phyloP scores from a whole-genome alignment of 1,140 invertebrate species.

The Dendrolimus kikuchii region DNA sequence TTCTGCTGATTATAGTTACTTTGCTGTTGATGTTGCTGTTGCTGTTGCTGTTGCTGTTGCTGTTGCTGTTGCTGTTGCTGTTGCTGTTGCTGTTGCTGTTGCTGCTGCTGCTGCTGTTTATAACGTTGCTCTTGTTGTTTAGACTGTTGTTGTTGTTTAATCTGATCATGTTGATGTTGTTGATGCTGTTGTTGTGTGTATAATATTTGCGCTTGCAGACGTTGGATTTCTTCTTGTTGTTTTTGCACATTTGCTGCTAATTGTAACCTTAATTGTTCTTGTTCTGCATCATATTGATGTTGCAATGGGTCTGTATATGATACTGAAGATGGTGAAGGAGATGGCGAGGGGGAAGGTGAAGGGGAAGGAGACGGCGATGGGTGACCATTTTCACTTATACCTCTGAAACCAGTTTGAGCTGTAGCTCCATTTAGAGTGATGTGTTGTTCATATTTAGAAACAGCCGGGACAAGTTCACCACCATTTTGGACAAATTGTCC shows the following conservation, averaged over 20 bases:
- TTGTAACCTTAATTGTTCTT: constrained; percentile 67
- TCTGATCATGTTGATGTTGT: constrained; percentile 36
- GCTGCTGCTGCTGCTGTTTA: constrained; percentile 27
- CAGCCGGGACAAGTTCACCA: constrained; percentile 80
- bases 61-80: constrained; percentile 62
- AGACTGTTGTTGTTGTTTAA: constrained; percentile 21
- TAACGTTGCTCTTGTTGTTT: constrained; percentile 33
- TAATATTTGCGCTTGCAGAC: constrained; percentile 53
- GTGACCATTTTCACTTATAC: constrained; percentile 33
- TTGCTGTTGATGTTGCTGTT: constrained; percentile 41
- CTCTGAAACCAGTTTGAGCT: constrained; percentile 31
- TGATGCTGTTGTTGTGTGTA: constrained; percentile 43
- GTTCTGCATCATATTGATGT: constrained; percentile 57
- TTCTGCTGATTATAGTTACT: constrained; percentile 28
- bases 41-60: constrained; percentile 52
- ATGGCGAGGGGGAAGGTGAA: constrained; percentile 6
- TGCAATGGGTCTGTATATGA: constrained; percentile 23
- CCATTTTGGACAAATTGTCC: constrained; percentile 71
- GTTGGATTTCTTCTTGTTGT: constrained; percentile 64
- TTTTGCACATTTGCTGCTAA: constrained; percentile 61
- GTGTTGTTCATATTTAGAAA: constrained; percentile 84
- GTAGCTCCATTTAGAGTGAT: constrained; percentile 72
- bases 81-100: constrained; percentile 36
- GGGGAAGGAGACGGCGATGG: constrained; percentile 22
- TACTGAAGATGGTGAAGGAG: constrained; percentile 22